Conservation (phyloP, 2,113 vertebrate species). For the Saguinus midas region DNA sequence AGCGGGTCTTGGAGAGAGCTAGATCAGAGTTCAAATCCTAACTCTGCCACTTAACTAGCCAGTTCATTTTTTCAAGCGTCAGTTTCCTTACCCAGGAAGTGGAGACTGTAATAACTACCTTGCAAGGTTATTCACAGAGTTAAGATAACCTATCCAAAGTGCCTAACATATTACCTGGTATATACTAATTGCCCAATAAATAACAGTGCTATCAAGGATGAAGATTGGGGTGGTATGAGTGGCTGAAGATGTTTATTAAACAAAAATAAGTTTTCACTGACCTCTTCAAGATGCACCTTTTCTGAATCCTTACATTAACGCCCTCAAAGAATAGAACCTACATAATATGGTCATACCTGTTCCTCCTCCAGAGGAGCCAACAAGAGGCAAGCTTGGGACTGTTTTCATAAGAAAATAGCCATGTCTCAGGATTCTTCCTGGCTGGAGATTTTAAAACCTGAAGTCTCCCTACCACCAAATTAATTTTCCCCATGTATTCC, state of each 20-base stretch:
- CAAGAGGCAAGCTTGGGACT: not conserved
- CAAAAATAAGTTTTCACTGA: slow-evolving; percentile 5
- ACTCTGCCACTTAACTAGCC: not conserved
- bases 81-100: not conserved
- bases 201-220: not conserved
- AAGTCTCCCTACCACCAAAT: not conserved
- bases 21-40: not conserved
- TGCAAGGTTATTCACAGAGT: not conserved
- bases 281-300: not conserved
- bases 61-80: not conserved
- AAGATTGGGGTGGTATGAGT: not conserved
- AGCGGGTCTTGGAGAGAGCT: not conserved
- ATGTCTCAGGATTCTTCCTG: not conserved
- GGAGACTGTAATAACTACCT: not conserved
- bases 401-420: not conserved
- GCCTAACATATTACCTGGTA: not conserved
- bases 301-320: not conserved
- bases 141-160: not conserved
- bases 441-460: not conserved
- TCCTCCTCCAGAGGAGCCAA: not conserved
- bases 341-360: no score
- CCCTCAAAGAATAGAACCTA: not conserved
- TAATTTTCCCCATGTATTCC: not conserved
- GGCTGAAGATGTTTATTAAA: not conserved
- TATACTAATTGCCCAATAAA: not conserved